These are phyloP conservation scores for Phalacrocorax carbo DNA, from an alignment of 2,113 vertebrate genomes.

Conservation along the genomic window DNA sequence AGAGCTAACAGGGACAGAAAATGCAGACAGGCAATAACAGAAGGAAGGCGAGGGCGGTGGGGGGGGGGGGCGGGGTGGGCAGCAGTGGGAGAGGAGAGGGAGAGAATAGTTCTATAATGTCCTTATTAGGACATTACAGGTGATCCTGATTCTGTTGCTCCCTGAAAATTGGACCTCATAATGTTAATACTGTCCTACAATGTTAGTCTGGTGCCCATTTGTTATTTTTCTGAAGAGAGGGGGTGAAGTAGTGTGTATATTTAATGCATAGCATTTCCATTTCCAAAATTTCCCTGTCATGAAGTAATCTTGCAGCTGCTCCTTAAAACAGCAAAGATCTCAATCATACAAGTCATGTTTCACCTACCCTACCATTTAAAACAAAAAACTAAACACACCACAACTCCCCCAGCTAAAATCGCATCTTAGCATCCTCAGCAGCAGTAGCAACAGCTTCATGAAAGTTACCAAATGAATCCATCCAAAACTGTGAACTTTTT, in stretches of 20 bases:
- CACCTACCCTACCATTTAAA: neutral
- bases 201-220: neutral
- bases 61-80: accelerated
- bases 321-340: neutral
- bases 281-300: neutral
- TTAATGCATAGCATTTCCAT: neutral
- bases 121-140: neutral
- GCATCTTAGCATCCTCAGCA: neutral
- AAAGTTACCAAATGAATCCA: neutral
- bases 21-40: neutral
- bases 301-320: neutral
- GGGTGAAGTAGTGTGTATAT: neutral
- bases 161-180: neutral
- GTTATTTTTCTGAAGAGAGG: neutral
- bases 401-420: neutral
- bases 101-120: neutral
- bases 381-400: neutral
- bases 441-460: neutral
- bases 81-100: neutral
- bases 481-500: neutral
- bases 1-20: neutral
- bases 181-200: neutral
- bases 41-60: neutral
- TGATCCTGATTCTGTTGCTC: neutral
- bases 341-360: neutral